Base-by-base conservation (phyloP, 2,797 vertebrate species). In the Poeciliopsis turneri region DNA sequence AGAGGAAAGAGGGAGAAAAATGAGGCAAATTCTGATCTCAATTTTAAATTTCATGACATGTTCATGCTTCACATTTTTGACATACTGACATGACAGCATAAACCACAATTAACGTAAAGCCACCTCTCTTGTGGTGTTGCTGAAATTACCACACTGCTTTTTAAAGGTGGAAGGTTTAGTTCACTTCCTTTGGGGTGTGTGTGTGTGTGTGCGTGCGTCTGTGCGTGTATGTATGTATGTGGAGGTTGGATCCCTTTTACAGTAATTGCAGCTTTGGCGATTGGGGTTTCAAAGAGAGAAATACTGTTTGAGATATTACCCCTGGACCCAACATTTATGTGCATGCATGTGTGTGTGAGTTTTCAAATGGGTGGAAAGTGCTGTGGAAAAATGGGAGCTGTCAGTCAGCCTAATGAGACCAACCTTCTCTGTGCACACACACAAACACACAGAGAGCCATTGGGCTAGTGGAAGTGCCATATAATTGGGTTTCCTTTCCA, bases 401-500 rank as follows among this genome's bases (percentile, higher is more conserved):
- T 95, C 94, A 95, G 93, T 96, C 94, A 94, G 85, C 91, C 90
- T 95, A 95, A 94, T 94, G 95, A 94, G 94, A 94, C 90, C 91
- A 90, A 90, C 89, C 89, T 93, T 91, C 90, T 90, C 86, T 74
- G 88, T 80, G 84, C 80, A 80, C 88, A 89, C 87, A 89, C 78
- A 78, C 75, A 82, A 77, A 82, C 83, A 81, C 86, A 86, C 74
- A 80, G 39, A 89, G 86, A 81, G 84, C 89, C 87, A 92, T 88
- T 83, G 89, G 93, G 91, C 90, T 93, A 87, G 93, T 94, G 93
- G 93, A 95, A 94, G 94, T 94, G 93, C 92, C 92, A 92, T 92
- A 92, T 96, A 95, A 96, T 96, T 96, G 94, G 93, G 94, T 96
- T 96, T 95, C 92, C 93, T 95, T 94, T 96, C 93, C 94, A 94